Percentiles rank a stretch among this genome's conserved stretches.
Conservation (phyloP, 2,888 invertebrate genomes). For the Stenurella melanura region DNA sequence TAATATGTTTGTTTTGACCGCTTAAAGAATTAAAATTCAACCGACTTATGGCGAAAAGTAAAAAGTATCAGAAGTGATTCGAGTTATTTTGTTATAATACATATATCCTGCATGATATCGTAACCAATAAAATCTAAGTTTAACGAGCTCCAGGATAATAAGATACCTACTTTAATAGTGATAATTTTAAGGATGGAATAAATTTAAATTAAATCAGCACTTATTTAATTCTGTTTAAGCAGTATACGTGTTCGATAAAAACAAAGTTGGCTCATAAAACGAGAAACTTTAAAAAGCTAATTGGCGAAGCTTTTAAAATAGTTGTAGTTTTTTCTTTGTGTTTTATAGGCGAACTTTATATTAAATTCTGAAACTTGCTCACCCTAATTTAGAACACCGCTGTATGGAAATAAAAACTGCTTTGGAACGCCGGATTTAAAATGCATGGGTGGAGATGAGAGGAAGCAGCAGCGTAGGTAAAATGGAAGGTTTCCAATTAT, state of each 20-base stretch:
- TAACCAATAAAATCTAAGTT: background rate
- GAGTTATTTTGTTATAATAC: background rate
- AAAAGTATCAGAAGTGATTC: too few species aligned
- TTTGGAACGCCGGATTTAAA: slow-evolving; percentile 24
- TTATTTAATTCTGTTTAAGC: slow-evolving; percentile 46
- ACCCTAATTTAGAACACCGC: slow-evolving; percentile 54
- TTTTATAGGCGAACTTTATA: slow-evolving; percentile 56
- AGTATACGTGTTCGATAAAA: slow-evolving; percentile 50
- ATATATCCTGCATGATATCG: background rate
- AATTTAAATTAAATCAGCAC: slow-evolving; percentile 50
- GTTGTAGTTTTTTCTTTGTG: slow-evolving; percentile 52
- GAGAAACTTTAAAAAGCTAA: slow-evolving; percentile 54
- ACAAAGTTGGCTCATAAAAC: slow-evolving; percentile 52
- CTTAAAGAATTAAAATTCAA: too few species aligned
- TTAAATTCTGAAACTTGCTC: slow-evolving; percentile 58
- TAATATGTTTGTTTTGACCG: too few species aligned
- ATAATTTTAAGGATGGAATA: slow-evolving; percentile 34
- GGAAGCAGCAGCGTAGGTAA: background rate
- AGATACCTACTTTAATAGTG: slow-evolving; percentile 10
- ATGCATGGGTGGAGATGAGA: background rate
- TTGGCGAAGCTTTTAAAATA: slow-evolving; percentile 57
- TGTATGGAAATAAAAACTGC: slow-evolving; percentile 50
- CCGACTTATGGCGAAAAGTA: too few species aligned
- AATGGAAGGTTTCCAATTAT: background rate
- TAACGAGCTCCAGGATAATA: slow-evolving; percentile 1